Evolutionary conservation across 1,140 invertebrate genomes (phyloP).

Genomic region (Acromyrmex charruanus): DNA sequence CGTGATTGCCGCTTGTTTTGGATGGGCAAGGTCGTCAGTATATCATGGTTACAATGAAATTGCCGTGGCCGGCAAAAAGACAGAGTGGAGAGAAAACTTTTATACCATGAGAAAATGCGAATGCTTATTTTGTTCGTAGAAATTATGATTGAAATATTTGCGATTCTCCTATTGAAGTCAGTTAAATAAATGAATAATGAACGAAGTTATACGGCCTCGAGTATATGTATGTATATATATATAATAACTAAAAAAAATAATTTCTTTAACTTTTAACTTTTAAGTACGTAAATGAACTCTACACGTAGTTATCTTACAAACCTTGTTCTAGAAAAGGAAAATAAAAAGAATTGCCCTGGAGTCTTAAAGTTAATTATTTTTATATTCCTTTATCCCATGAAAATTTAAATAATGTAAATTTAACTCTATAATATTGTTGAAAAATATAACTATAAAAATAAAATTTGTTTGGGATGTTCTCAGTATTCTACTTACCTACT

Average conservation of each 20-base stretch:
- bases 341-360: no score
- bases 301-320: no score
- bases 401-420: no score
- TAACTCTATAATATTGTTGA: no score
- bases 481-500: no score
- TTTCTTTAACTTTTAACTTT: not conserved
- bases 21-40: conserved; percentile 70
- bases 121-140: not conserved
- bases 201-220: not conserved
- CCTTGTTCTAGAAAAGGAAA: no score
- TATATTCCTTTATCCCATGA: no score
- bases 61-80: not conserved
- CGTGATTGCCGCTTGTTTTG: conserved; percentile 81
- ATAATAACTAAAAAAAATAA: not conserved
- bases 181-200: not conserved
- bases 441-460: no score
- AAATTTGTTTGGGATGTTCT: no score
- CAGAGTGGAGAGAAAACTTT: conserved; percentile 8
- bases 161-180: not conserved
- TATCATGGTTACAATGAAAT: conserved; percentile 68
- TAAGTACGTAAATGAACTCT: no score
- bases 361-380: no score
- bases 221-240: no score
- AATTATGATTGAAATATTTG: not conserved
- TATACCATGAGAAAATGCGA: not conserved